Conservation (phyloP, 2,113 vertebrate species). For the Leucosticte australis region DNA sequence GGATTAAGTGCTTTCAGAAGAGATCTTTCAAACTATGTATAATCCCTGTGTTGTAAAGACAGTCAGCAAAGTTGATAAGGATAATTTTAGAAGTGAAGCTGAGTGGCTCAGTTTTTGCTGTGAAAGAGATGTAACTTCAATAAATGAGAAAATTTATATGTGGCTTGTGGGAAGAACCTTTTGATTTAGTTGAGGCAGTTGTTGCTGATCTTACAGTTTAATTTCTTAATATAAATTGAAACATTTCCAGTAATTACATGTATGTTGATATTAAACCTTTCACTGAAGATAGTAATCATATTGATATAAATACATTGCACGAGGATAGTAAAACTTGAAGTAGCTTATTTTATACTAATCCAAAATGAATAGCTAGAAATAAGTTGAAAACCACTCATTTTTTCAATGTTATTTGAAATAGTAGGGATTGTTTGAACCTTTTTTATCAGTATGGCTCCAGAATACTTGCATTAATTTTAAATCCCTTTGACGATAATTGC, state of each 20-base stretch:
- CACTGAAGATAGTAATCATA: background rate
- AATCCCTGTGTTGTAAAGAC: background rate
- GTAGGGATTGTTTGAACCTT: slow-evolving; percentile 9
- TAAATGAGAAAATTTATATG: slow-evolving; percentile 33
- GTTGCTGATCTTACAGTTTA: slow-evolving; percentile 54
- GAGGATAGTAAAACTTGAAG: background rate
- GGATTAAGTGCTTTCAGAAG: background rate
- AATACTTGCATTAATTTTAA: slow-evolving; percentile 7
- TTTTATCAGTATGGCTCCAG: slow-evolving; percentile 34
- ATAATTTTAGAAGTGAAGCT: slow-evolving; percentile 40
- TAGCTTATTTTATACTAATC: background rate
- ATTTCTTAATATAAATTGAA: slow-evolving; percentile 55
- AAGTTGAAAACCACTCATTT: background rate
- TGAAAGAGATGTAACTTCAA: background rate
- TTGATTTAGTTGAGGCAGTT: slow-evolving; percentile 35
- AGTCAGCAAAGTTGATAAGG: slow-evolving; percentile 8
- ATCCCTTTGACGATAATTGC: slow-evolving; percentile 24
- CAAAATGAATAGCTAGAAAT: slow-evolving; percentile 6
- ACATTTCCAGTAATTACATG: slow-evolving; percentile 21
- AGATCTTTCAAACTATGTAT: background rate
- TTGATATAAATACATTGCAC: slow-evolving; percentile 8
- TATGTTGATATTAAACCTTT: slow-evolving; percentile 34
- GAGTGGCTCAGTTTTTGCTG: background rate
- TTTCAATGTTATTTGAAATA: slow-evolving; percentile 29
- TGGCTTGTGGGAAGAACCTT: slow-evolving; percentile 2